These are phyloP conservation scores for Dasyurus viverrinus DNA, from an alignment of 2,113 vertebrate genomes.

Conservation along the genomic window DNA sequence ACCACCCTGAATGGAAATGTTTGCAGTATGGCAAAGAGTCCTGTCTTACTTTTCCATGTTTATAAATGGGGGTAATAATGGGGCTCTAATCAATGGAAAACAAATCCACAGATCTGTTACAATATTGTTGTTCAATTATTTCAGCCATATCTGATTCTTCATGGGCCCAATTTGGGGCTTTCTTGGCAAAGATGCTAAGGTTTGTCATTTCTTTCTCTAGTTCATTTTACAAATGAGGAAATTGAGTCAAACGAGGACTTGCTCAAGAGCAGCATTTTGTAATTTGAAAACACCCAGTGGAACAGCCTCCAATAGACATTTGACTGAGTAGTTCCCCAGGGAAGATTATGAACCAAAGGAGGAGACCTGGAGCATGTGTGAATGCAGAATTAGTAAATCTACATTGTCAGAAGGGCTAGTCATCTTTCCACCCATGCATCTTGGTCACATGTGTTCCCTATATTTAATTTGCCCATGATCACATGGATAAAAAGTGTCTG, in stretches of 20 bases:
- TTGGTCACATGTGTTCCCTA: not conserved
- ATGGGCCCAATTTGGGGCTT: not conserved
- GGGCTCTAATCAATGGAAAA: not conserved
- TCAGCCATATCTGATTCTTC: not conserved
- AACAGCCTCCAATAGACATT: too few species aligned
- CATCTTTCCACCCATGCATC: not conserved
- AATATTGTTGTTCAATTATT: not conserved
- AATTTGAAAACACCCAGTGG: not conserved
- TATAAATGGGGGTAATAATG: not conserved
- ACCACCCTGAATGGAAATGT: not conserved
- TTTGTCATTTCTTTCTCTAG: not conserved
- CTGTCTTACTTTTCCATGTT: not conserved
- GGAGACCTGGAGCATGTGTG: not conserved
- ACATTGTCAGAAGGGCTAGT: not conserved
- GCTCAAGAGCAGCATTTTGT: not conserved
- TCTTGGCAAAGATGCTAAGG: not conserved
- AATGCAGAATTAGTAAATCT: not conserved
- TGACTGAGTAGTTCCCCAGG: too few species aligned
- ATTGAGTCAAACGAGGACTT: not conserved
- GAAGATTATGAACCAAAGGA: not conserved
- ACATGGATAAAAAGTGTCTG: too few species aligned
- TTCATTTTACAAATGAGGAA: not conserved
- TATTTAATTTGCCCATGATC: too few species aligned
- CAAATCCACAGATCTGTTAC: not conserved
- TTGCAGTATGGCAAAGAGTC: not conserved